These are phyloP conservation scores for Scelioninae gen. 2 DNA, from an alignment of 2,888 invertebrate genomes.

Conservation along the genomic window DNA sequence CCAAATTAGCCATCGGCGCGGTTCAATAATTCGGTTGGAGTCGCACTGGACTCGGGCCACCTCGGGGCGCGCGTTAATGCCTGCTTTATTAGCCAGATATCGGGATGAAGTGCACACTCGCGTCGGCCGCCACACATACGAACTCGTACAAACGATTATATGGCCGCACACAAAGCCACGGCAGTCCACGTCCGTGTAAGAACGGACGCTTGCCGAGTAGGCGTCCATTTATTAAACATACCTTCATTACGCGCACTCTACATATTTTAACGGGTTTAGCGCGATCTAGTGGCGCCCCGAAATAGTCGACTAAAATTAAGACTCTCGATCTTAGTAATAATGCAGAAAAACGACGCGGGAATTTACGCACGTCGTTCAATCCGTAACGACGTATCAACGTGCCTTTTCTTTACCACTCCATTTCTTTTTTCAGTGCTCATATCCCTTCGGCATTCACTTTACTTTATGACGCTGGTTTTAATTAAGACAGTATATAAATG, in stretches of 20 bases:
- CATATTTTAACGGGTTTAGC: slow-evolving; percentile 70
- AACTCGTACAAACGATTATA: slow-evolving; percentile 56
- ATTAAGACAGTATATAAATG: too few relatives aligned
- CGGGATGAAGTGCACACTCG: slow-evolving; percentile 51
- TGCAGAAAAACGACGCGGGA: slow-evolving; percentile 41
- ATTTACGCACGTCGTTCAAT: slow-evolving; percentile 24
- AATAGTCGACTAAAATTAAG: slow-evolving; percentile 39
- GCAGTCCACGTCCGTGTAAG: slow-evolving; percentile 52
- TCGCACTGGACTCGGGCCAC: slow-evolving; percentile 25
- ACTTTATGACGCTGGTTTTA: too few relatives aligned
- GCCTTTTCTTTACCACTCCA: neutral
- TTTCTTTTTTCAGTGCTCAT: too few relatives aligned
- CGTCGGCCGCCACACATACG: slow-evolving; percentile 35
- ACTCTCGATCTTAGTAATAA: slow-evolving; percentile 40
- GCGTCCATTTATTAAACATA: slow-evolving; percentile 71
- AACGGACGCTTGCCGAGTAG: slow-evolving; percentile 57
- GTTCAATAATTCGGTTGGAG: slow-evolving; percentile 35
- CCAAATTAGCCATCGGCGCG: slow-evolving; percentile 33
- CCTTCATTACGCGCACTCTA: slow-evolving; percentile 70
- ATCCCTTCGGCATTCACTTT: too few relatives aligned
- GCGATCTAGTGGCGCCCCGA: slow-evolving; percentile 54
- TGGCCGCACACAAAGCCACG: slow-evolving; percentile 46
- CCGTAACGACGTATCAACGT: slow-evolving; percentile 25
- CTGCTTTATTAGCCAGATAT: slow-evolving; percentile 59
- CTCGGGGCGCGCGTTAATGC: slow-evolving; percentile 47